Evolutionary conservation across 2,888 invertebrate species (phyloP).

Genomic region (Spisula subtruncata): DNA sequence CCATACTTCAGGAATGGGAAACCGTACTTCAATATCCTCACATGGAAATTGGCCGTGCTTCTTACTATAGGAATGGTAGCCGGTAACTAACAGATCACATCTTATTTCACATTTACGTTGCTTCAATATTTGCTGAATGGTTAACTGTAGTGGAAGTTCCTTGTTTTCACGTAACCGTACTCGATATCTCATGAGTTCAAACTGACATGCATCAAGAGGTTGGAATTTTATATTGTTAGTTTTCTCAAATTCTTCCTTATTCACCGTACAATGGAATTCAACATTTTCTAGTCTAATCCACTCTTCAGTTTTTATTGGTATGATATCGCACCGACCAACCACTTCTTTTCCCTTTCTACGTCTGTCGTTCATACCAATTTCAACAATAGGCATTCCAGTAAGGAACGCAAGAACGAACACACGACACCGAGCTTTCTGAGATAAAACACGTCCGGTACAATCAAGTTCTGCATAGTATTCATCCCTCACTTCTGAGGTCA

Average conservation of each 20-base stretch:
- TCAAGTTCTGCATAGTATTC: constrained; percentile 87
- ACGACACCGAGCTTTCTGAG: constrained; percentile 97
- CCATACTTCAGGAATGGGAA: constrained; percentile 99
- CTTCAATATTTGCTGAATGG: constrained; percentile 91
- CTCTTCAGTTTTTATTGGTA: constrained; percentile 97
- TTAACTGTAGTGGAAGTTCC: constrained; percentile 98
- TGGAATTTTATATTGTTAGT: constrained; percentile 89
- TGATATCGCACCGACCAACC: constrained; percentile 99
- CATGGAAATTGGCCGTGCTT: constrained; percentile 94
- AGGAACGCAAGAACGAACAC: constrained; percentile 98
- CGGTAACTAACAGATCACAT: constrained; percentile 98
- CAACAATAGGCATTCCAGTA: constrained; percentile 97
- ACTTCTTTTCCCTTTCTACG: constrained; percentile 99
- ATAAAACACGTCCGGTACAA: constrained; percentile 83
- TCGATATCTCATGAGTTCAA: constrained; percentile 98
- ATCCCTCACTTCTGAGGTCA: constrained; percentile 87
- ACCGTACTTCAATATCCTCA: constrained; percentile 94
- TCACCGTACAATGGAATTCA: constrained; percentile 97
- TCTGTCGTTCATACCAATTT: constrained; percentile 98
- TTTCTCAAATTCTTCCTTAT: constrained; percentile 95
- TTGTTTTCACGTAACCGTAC: constrained; percentile 92
- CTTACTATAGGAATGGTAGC: constrained; percentile 97
- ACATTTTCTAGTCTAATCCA: constrained; percentile 98
- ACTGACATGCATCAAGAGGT: constrained; percentile 99
- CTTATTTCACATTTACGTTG: constrained; percentile 94